These are phyloP conservation scores for Poeciliopsis infans DNA, from an alignment of 2,797 vertebrate genomes.

Conservation along the genomic window DNA sequence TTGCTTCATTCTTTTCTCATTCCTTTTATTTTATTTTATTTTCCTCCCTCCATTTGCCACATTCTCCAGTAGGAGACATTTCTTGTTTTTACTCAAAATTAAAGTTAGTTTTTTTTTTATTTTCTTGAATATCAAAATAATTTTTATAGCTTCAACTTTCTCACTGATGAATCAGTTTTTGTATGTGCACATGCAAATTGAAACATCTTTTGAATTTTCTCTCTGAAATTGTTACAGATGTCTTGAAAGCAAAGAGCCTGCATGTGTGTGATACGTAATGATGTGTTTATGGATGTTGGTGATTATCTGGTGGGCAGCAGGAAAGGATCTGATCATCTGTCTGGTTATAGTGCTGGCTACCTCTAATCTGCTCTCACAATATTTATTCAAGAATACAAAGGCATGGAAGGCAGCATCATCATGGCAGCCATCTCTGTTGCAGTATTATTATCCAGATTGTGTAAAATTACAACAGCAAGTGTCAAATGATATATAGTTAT, in stretches of 20 bases:
- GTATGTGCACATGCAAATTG: slow-evolving; percentile 1
- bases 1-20: slow-evolving; percentile 1
- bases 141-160: slow-evolving; percentile 9
- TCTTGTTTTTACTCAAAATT: neutral
- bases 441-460: neutral
- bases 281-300: slow-evolving; percentile 32
- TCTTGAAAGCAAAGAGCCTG: slow-evolving; percentile 2
- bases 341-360: slow-evolving; percentile 45
- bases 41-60: slow-evolving; percentile 6
- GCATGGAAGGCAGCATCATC: slow-evolving; percentile 29
- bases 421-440: slow-evolving; percentile 15
- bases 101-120: neutral
- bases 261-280: slow-evolving; percentile 1
- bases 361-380: slow-evolving; percentile 64
- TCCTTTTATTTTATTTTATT: neutral
- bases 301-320: slow-evolving; percentile 52
- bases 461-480: neutral
- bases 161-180: slow-evolving; percentile 1
- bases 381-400: slow-evolving; percentile 51
- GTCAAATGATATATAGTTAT: neutral
- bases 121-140: slow-evolving; percentile 16
- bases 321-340: slow-evolving; percentile 62
- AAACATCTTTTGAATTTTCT: neutral
- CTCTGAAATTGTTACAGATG: slow-evolving; percentile 12
- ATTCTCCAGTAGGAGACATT: neutral